Evolutionary conservation across 2,113 vertebrate genomes (phyloP).

Genomic region (Chunga burmeisteri): DNA sequence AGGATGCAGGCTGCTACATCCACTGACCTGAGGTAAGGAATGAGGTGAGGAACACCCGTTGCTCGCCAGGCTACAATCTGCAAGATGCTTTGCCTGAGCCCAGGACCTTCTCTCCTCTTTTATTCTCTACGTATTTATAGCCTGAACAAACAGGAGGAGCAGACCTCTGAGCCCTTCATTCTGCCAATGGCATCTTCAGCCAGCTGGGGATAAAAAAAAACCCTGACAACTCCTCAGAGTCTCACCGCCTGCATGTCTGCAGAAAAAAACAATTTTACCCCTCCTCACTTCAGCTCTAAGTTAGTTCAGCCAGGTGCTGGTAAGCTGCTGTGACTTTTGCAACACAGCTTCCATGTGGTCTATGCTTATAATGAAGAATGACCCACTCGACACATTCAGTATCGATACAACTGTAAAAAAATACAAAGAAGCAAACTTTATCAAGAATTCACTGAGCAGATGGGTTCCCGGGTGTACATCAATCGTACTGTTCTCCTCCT

Average conservation of each 20-base stretch:
- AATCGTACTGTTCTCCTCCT: neutral
- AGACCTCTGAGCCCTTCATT: neutral
- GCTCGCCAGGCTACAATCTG: neutral
- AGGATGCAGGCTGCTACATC: neutral
- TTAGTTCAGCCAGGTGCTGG: neutral
- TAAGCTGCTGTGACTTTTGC: neutral
- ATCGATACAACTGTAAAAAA: neutral
- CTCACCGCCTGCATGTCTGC: neutral
- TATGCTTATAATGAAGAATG: neutral
- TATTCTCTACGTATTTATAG: neutral
- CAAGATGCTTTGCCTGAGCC: neutral
- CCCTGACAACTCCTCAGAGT: neutral
- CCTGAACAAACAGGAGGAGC: neutral
- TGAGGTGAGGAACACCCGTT: neutral
- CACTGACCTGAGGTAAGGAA: neutral
- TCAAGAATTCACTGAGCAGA: neutral
- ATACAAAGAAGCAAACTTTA: neutral
- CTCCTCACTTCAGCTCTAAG: neutral
- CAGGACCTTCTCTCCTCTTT: neutral
- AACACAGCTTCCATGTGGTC: neutral
- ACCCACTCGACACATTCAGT: neutral
- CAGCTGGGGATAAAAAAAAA: neutral
- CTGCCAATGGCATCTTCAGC: neutral
- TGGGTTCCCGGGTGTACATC: neutral
- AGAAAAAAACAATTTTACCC: neutral